A percentile compares a stretch with the other conserved stretches of the same genome.
Conservation (phyloP, 1,140 invertebrate species). For the Alviniconcha marisindica region DNA sequence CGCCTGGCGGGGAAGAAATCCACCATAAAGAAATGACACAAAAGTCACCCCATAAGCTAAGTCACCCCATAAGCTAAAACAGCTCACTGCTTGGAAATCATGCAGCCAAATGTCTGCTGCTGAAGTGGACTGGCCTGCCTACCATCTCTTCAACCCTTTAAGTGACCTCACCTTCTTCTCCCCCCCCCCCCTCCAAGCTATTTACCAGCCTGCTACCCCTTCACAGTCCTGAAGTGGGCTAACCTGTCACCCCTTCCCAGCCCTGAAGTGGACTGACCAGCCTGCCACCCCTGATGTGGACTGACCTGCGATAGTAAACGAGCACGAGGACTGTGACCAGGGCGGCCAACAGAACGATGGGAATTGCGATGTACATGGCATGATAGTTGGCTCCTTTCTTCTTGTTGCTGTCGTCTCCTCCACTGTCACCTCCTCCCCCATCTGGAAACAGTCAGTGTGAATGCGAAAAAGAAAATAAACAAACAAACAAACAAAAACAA, state of each 20-base stretch:
- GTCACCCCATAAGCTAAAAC: background rate
- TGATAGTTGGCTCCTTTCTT: constrained; percentile 41
- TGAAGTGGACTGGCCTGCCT: background rate
- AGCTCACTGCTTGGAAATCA: background rate
- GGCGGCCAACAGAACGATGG: constrained; percentile 48
- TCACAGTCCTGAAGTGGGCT: too few relatives aligned
- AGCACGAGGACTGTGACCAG: constrained; percentile 48
- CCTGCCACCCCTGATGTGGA: too few relatives aligned
- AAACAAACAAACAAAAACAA: too few relatives aligned
- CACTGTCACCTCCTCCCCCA: background rate
- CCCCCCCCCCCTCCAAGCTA: too few relatives aligned
- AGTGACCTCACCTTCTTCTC: too few relatives aligned
- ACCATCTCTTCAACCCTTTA: background rate
- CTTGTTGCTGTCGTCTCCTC: too few relatives aligned
- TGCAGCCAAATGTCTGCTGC: background rate
- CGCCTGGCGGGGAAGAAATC: constrained; percentile 33
- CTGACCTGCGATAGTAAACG: constrained; percentile 54
- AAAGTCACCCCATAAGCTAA: background rate
- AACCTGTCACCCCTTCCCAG: too few relatives aligned
- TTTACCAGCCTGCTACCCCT: too few relatives aligned
- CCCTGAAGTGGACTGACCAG: too few relatives aligned
- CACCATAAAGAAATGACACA: too few relatives aligned
- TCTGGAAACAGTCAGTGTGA: too few relatives aligned
- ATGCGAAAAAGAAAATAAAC: too few relatives aligned
- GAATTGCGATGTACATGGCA: constrained; percentile 50